phyloP scores from a whole-genome alignment of 2,113 vertebrate species.

The Rissa tridactyla region DNA sequence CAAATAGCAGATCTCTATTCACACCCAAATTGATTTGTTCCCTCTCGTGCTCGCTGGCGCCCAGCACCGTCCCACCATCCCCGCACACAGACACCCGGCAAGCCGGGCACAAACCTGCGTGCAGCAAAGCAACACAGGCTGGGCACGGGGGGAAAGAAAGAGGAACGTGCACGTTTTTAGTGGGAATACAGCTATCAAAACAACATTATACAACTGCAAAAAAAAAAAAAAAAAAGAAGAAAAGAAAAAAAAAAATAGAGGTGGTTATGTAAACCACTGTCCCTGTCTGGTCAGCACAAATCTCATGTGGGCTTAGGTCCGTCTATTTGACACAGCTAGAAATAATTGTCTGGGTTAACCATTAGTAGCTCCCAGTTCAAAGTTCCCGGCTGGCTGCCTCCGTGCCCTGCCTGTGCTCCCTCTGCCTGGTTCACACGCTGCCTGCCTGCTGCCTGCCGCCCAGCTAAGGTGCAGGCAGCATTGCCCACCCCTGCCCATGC shows the following conservation, averaged over 20 bases:
- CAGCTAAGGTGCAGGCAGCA: background rate
- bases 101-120: background rate
- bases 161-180: background rate
- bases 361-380: slow-evolving; percentile 11
- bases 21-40: background rate
- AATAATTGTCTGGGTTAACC: slow-evolving; percentile 29
- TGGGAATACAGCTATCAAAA: background rate
- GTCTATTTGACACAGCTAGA: background rate
- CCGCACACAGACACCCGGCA: background rate
- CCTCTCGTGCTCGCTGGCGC: fast-evolving
- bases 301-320: background rate
- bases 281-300: slow-evolving; percentile 50
- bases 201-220: background rate
- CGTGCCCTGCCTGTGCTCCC: background rate
- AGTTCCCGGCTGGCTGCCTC: background rate
- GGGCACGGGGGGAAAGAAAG: background rate
- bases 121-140: background rate
- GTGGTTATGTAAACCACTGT: background rate
- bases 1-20: background rate
- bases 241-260: background rate
- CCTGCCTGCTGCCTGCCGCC: background rate
- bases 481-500: background rate
- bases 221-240: too few relatives aligned
- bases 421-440: background rate
- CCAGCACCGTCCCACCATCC: background rate